These are phyloP conservation scores for Zygothrica quintamaculata DNA, from an alignment of 2,888 invertebrate genomes.

Conservation along the genomic window DNA sequence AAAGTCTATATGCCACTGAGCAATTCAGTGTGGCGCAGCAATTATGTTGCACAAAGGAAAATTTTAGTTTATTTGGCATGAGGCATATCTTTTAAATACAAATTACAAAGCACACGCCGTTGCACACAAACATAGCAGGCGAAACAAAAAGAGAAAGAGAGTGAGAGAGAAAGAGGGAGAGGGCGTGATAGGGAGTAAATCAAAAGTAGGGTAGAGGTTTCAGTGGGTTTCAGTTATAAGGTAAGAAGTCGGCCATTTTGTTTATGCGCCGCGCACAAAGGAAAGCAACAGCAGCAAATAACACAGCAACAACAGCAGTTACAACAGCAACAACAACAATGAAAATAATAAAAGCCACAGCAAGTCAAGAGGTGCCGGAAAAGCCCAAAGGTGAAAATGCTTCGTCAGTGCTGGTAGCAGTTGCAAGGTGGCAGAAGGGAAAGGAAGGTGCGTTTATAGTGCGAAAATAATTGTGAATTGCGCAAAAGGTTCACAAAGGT, in stretches of 20 bases:
- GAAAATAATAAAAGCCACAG: conserved; percentile 52
- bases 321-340: conserved; percentile 14
- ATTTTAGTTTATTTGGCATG: conserved; percentile 59
- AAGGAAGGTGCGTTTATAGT: conserved; percentile 59
- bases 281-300: conserved; percentile 61
- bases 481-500: conserved; percentile 69
- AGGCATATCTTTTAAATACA: conserved; percentile 73
- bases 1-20: not conserved
- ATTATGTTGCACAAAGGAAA: conserved; percentile 71
- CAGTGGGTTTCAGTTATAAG: too few species aligned
- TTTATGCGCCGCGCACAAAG: conserved; percentile 64
- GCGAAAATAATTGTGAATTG: conserved; percentile 76
- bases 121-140: conserved; percentile 32
- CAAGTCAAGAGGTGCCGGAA: conserved; percentile 63
- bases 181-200: conserved; percentile 30
- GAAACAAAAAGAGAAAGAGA: not conserved
- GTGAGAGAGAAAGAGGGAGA: conserved; percentile 5
- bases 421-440: not conserved
- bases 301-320: conserved; percentile 26
- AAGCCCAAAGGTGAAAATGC: conserved; percentile 29
- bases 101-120: conserved; percentile 68
- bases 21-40: conserved; percentile 42
- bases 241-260: conserved; percentile 71
- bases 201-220: too few species aligned
- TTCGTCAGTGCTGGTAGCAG: not conserved